phyloP scores from a whole-genome alignment of 2,888 invertebrate species.

The Drosophila emarginata region DNA sequence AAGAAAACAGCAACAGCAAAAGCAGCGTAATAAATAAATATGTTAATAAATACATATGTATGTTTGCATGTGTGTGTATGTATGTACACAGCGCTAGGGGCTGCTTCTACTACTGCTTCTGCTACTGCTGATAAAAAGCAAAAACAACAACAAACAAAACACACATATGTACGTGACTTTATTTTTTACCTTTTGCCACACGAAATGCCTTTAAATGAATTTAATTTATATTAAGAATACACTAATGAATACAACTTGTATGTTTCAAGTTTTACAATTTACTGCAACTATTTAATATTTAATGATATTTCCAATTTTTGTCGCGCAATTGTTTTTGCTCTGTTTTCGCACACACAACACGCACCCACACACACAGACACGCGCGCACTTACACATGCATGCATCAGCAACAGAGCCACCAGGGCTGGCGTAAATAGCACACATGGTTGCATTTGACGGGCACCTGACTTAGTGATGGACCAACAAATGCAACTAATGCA shows the following conservation, averaged over 20 bases:
- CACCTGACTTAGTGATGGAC: slow-evolving; percentile 3
- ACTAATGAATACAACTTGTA: neutral
- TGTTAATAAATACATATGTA: slow-evolving; percentile 58
- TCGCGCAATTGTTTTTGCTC: slow-evolving; percentile 72
- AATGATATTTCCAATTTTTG: slow-evolving; percentile 52
- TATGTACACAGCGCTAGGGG: slow-evolving; percentile 37
- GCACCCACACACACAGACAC: slow-evolving; percentile 21
- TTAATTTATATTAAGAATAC: slow-evolving; percentile 18
- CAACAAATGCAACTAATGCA: neutral
- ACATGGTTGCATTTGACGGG: slow-evolving; percentile 1
- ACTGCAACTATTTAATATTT: slow-evolving; percentile 46
- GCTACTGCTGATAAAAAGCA: slow-evolving; percentile 63
- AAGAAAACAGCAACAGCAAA: slow-evolving; percentile 56
- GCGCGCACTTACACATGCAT: slow-evolving; percentile 10
- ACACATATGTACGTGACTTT: slow-evolving; percentile 27
- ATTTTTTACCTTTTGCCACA: slow-evolving; percentile 46
- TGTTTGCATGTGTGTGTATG: slow-evolving; percentile 32
- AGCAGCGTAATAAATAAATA: slow-evolving; percentile 37
- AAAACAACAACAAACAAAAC: slow-evolving; percentile 69
- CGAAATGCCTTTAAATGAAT: slow-evolving; percentile 23
- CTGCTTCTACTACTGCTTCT: slow-evolving; percentile 34
- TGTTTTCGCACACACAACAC: slow-evolving; percentile 37
- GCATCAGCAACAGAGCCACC: slow-evolving; percentile 25
- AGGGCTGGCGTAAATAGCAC: neutral
- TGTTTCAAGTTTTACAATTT: slow-evolving; percentile 16